phyloP scores from a whole-genome alignment of 92 coral and sea anemone genomes.

The Epizoanthus stellaris region DNA sequence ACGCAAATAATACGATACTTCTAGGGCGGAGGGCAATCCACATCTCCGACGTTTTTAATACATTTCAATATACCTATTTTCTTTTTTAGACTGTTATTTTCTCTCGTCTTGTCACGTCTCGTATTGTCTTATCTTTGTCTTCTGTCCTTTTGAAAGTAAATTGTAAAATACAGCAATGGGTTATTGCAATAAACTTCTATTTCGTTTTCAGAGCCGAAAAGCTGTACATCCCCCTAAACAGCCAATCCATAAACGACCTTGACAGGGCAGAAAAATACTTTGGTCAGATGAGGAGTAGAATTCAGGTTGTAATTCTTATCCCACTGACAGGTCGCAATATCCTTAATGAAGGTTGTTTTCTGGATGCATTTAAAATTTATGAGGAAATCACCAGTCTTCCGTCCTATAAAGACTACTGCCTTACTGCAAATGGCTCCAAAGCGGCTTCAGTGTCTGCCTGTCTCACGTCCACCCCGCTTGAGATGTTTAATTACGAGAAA shows the following conservation, averaged over 20 bases:
- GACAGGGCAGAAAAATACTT: conserved; percentile 55
- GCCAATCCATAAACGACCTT: conserved; percentile 58
- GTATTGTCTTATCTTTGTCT: background rate
- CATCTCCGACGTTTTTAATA: too few relatives aligned
- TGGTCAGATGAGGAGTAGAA: conserved; percentile 42
- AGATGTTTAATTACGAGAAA: conserved; percentile 36
- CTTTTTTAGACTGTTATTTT: background rate
- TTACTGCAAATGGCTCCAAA: conserved; percentile 22
- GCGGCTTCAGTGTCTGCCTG: conserved; percentile 9
- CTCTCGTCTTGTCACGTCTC: background rate
- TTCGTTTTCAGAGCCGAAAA: conserved; percentile 51
- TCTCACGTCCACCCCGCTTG: conserved; percentile 52
- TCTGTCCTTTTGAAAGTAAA: background rate
- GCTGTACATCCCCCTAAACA: conserved; percentile 55
- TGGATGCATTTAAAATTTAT: conserved; percentile 57
- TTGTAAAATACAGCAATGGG: background rate
- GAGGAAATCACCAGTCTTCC: conserved; percentile 28
- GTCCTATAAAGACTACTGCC: conserved; percentile 54
- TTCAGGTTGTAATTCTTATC: conserved; percentile 52
- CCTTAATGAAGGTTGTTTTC: conserved; percentile 54
- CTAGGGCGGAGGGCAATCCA: too few relatives aligned
- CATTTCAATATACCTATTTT: too few relatives aligned
- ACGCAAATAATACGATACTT: too few relatives aligned
- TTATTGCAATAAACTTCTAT: too few relatives aligned
- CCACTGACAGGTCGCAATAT: conserved; percentile 56